Conservation (phyloP, 92 coral and sea anemone genomes). For the Palythoa grandiflora region DNA sequence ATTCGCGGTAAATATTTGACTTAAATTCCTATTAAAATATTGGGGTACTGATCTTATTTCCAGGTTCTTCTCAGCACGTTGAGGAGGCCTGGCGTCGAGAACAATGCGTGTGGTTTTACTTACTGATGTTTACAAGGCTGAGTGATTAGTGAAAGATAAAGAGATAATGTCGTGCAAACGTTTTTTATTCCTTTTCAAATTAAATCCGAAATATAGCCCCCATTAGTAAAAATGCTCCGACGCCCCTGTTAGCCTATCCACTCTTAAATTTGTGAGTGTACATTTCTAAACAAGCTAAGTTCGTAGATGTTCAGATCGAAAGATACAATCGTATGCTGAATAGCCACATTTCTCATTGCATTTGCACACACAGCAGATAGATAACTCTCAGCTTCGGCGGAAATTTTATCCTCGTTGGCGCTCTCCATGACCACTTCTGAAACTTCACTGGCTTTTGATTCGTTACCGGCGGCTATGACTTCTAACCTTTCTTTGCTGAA, state of each 20-base stretch:
- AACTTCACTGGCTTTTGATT: neutral
- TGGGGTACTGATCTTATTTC: neutral
- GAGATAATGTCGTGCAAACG: no score
- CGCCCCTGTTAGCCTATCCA: no score
- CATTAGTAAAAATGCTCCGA: no score
- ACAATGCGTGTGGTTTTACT: neutral
- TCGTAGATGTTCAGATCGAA: conserved; percentile 29
- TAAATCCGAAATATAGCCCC: no score
- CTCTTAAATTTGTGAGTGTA: no score
- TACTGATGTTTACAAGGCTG: no score
- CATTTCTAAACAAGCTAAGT: neutral
- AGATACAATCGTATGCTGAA: neutral
- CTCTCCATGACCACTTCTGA: neutral
- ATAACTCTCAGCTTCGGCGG: conserved; percentile 11
- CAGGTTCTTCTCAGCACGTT: neutral
- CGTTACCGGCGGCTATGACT: neutral
- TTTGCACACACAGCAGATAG: neutral
- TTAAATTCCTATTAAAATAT: neutral
- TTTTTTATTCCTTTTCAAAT: no score
- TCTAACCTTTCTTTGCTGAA: conserved; percentile 11
- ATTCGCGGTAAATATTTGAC: neutral
- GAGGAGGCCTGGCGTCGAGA: neutral
- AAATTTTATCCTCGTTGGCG: neutral
- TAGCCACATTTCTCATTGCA: neutral
- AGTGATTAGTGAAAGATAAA: no score